Evolutionary conservation across 2,797 vertebrate genomes (phyloP).

Genomic region (Synanceia verrucosa): DNA sequence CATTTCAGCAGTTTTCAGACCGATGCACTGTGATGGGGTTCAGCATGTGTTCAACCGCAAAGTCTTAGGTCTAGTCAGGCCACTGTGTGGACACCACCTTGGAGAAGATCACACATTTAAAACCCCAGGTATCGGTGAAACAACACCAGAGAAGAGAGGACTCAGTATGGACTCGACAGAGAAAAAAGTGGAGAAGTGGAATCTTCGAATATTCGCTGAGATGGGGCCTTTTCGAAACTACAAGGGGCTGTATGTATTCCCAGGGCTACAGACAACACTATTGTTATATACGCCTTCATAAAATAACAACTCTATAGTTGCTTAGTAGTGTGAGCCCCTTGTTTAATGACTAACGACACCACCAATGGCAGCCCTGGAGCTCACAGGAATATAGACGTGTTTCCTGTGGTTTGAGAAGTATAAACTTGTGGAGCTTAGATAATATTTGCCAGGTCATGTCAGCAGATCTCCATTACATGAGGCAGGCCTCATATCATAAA

Average conservation of each 20-base stretch:
- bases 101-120: constrained; percentile 55
- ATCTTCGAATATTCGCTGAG: constrained; percentile 76
- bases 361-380: constrained; percentile 74
- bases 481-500: constrained; percentile 65
- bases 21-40: constrained; percentile 63
- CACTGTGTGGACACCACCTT: constrained; percentile 53
- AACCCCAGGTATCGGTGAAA: constrained; percentile 52
- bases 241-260: constrained; percentile 41
- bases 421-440: constrained; percentile 51
- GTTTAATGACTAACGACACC: constrained; percentile 53
- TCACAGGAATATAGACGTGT: constrained; percentile 69
- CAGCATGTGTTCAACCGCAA: constrained; percentile 43
- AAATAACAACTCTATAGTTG: constrained; percentile 51
- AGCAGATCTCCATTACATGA: constrained; percentile 54
- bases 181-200: constrained; percentile 45
- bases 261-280: constrained; percentile 47
- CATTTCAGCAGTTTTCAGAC: constrained; percentile 58
- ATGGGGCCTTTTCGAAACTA: constrained; percentile 52
- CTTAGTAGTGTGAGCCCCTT: constrained; percentile 50
- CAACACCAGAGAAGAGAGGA: constrained; percentile 52
- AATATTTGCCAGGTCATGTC: constrained; percentile 59
- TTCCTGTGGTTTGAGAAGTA: constrained; percentile 47
- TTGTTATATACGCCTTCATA: constrained; percentile 33
- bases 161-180: constrained; percentile 52
- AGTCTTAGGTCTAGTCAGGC: constrained; percentile 62